These are phyloP conservation scores for Hypothenemus hampei DNA, from an alignment of 1,140 invertebrate genomes.

Conservation along the genomic window DNA sequence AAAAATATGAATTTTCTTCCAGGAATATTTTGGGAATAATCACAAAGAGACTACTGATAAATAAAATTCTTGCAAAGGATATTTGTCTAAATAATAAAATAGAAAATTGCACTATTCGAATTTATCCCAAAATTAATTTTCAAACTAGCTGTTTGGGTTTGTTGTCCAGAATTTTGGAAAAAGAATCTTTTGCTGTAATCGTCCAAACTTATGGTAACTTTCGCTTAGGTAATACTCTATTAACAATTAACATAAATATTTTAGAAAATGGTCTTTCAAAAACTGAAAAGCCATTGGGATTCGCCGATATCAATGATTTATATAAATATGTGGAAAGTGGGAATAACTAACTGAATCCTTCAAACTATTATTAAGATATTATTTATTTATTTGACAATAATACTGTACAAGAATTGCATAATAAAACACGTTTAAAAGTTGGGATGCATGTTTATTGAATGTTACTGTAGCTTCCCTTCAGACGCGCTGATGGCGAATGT, in stretches of 20 bases:
- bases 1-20: conserved; percentile 32
- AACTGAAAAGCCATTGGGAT: conserved; percentile 15
- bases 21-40: conserved; percentile 67
- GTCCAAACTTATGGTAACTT: conserved; percentile 47
- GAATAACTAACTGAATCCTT: too few species aligned
- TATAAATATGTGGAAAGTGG: too few species aligned
- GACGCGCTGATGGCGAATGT: too few species aligned
- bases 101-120: conserved; percentile 62
- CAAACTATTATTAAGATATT: too few species aligned
- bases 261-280: conserved; percentile 10
- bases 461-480: too few species aligned
- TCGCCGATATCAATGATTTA: conserved; percentile 16
- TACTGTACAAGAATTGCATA: too few species aligned
- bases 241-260: conserved; percentile 1
- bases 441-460: too few species aligned
- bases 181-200: conserved; percentile 71
- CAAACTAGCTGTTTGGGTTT: conserved; percentile 59
- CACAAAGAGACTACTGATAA: conserved; percentile 66
- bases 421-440: too few species aligned
- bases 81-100: conserved; percentile 58
- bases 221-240: background rate
- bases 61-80: conserved; percentile 63
- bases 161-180: conserved; percentile 74
- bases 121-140: conserved; percentile 66
- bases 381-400: too few species aligned